phyloP scores from a whole-genome alignment of 2,888 invertebrate genomes.

The Blomia tropicalis region DNA sequence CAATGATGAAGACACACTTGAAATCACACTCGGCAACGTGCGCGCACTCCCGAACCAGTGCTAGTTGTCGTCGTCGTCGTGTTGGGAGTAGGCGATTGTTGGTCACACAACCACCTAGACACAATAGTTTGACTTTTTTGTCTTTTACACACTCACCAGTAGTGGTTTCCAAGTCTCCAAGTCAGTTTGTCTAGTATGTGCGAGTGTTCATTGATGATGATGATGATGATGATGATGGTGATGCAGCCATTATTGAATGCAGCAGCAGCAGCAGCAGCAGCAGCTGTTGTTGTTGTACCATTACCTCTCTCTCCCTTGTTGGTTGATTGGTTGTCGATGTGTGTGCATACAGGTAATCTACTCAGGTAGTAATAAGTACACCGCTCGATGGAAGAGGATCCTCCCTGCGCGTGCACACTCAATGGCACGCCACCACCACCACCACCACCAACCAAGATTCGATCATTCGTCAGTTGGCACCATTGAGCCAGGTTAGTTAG shows the following conservation, averaged over 20 bases:
- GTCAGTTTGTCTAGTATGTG: slow-evolving; percentile 6
- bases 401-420: slow-evolving; percentile 13
- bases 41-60: background rate
- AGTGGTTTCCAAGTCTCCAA: no score
- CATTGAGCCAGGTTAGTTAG: no score
- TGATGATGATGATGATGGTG: background rate
- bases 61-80: no score
- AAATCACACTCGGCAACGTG: slow-evolving; percentile 1
- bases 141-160: no score
- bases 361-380: background rate
- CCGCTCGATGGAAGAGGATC: background rate
- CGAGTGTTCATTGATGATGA: background rate
- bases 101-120: background rate
- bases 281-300: background rate
- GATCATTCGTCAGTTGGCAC: no score
- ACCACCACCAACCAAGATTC: background rate
- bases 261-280: background rate
- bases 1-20: slow-evolving; percentile 15
- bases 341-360: background rate
- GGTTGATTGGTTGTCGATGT: no score
- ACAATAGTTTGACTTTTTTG: slow-evolving; percentile 12
- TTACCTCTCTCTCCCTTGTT: no score
- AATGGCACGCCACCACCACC: no score
- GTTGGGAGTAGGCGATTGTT: background rate
- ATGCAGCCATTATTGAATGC: slow-evolving; percentile 6